These are phyloP conservation scores for Lepidurus packardi DNA, from an alignment of 1,140 invertebrate genomes.

Conservation along the genomic window DNA sequence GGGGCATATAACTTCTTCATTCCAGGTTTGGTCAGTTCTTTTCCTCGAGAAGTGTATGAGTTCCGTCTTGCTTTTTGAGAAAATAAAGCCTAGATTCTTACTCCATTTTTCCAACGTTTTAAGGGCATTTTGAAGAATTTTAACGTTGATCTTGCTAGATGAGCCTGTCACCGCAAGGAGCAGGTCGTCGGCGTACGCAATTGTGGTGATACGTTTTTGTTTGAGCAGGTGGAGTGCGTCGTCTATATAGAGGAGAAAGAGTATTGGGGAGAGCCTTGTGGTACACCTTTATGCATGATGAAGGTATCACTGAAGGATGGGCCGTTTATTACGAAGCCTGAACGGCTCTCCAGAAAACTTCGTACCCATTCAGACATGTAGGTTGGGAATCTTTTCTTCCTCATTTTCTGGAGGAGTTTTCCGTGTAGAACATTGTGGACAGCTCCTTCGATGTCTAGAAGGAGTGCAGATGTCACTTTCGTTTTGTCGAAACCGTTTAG, in stretches of 20 bases:
- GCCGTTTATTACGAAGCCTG: neutral
- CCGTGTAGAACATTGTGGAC: neutral
- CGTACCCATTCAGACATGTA: neutral
- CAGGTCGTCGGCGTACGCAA: constrained; percentile 19
- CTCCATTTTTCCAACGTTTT: constrained; percentile 18
- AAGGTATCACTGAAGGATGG: neutral
- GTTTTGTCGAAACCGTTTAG: constrained; percentile 11
- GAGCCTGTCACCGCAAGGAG: neutral
- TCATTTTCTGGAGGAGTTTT: neutral
- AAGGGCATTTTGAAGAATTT: constrained; percentile 21
- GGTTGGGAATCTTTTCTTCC: neutral
- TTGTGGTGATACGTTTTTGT: neutral
- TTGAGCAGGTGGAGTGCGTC: constrained; percentile 11
- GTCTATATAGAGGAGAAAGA: constrained; percentile 20
- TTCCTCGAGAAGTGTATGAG: constrained; percentile 23
- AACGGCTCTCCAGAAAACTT: neutral
- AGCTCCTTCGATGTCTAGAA: constrained; percentile 24
- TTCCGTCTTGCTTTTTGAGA: neutral
- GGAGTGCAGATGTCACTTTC: constrained; percentile 22
- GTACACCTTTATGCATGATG: neutral
- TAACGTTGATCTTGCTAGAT: neutral
- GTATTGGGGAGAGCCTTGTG: constrained; percentile 25
- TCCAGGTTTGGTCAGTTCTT: neutral
- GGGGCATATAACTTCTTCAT: neutral
- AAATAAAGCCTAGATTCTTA: neutral